Conservation (phyloP, 2,797 vertebrate genomes). For the Argyrosomus regius region DNA sequence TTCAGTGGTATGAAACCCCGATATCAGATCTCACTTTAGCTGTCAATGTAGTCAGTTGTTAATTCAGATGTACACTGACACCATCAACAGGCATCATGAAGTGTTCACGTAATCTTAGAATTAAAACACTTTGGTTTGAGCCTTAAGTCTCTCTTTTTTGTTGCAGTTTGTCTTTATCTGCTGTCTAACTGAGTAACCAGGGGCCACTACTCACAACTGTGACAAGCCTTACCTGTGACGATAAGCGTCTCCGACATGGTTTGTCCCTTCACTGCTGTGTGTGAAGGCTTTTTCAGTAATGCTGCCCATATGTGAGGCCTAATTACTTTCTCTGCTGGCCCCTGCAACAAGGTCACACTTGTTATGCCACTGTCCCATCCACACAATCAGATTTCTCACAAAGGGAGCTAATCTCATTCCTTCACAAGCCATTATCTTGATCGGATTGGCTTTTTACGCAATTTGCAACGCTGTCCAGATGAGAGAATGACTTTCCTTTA, state of each 20-base stretch:
- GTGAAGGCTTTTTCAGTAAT: conserved; percentile 43
- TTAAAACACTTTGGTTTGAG: neutral
- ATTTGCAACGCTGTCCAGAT: conserved; percentile 71
- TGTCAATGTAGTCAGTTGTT: neutral
- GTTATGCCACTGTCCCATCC: conserved; percentile 80
- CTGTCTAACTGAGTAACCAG: conserved; percentile 9
- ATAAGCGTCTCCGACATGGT: conserved; percentile 51
- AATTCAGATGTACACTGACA: neutral
- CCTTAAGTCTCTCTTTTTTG: conserved; percentile 6
- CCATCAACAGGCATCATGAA: neutral
- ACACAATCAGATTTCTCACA: conserved; percentile 81
- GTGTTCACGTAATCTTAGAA: neutral
- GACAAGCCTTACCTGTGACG: conserved; percentile 57
- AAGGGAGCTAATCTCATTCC: conserved; percentile 85
- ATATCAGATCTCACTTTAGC: neutral
- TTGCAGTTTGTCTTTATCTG: conserved; percentile 25
- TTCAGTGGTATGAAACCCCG: neutral
- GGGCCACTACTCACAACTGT: conserved; percentile 12
- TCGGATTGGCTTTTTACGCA: conserved; percentile 69
- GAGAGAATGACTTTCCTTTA: conserved; percentile 80
- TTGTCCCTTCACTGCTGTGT: conserved; percentile 38
- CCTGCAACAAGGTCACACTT: conserved; percentile 80
- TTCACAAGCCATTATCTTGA: conserved; percentile 88
- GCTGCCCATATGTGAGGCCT: conserved; percentile 71
- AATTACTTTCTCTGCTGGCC: conserved; percentile 79